Base-by-base conservation (phyloP, 2,888 invertebrate genomes). In the Mellilla xanthometata region DNA sequence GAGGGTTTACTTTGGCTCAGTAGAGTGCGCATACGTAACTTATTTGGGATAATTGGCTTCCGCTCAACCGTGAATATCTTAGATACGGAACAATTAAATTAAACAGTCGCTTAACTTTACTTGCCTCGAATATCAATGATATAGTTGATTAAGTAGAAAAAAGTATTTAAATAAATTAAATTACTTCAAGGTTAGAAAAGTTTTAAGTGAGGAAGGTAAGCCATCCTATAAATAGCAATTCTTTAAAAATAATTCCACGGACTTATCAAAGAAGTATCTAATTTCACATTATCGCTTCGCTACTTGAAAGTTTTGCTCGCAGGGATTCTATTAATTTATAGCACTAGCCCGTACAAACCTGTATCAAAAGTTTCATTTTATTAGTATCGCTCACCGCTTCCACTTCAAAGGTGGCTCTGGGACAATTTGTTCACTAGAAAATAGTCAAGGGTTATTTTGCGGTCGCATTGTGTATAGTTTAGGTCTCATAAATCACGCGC, bases 361-460 rank as follows among this genome's bases (percentile, higher is more conserved):
- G 58, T 44, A 46, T 60, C 61, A 64, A 67, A 60, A 56, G 50
- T 64, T 58, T 57, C 62, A 65, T 64, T 58, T 55, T 47, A 34
- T 38, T 27, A 26, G 15, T 49, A 49, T 46, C 53, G 54, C 46
- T 60, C 44, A 42, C 47, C 39, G 22, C 26, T 34, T 48, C 62
- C 71, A 75, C 77, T 81, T 72, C 65, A 73, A 76, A 67, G 67
- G 62, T 62, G 54, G 55, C 59, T 56, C 43, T 51, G 58, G 68
- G 61, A 75, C 68, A 75, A 80, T 76, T 78, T 76, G 76, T 73
- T 70, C 68, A 58, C 64, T 75, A 74, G 72, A 73, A 75, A 75
- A 74, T 72, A 79, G 76, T 81, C 69, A 83, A 86, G 85, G 81
- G 87, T 84, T 86, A 81, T 80, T 78, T 81, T 83, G 87, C 86